Conservation (phyloP, 1,140 invertebrate species). For the Platyscapa corneri region DNA sequence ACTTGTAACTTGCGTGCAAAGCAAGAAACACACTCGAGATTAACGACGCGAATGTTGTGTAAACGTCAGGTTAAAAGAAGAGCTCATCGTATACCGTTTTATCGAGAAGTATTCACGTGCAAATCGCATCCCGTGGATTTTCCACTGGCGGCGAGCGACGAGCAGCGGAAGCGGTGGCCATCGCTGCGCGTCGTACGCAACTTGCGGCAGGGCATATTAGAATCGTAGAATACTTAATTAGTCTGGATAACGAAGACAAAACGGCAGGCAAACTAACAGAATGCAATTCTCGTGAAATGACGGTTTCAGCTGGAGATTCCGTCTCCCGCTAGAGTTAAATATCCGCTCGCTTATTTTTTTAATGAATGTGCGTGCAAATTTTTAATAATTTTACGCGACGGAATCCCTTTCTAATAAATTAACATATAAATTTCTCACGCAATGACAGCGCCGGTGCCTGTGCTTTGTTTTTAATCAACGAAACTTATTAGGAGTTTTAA, state of each 20-base stretch:
- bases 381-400: not conserved
- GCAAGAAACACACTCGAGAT: conserved; percentile 4
- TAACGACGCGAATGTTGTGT: conserved; percentile 19
- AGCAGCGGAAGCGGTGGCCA: not conserved
- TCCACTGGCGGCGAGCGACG: not conserved
- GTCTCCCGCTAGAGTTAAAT: conserved; percentile 51
- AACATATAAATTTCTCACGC: not conserved
- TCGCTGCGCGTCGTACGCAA: not conserved
- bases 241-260: conserved; percentile 58
- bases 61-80: conserved; percentile 16
- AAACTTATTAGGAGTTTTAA: not conserved
- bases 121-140: conserved; percentile 1
- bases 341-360: not conserved
- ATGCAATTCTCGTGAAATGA: conserved; percentile 66
- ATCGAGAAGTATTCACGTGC: not conserved
- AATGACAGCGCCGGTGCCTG: not conserved
- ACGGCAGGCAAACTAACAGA: conserved; percentile 60
- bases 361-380: not conserved
- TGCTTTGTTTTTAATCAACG: not conserved
- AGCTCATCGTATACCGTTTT: not conserved
- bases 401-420: not conserved
- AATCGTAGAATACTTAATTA: conserved; percentile 70
- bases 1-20: conserved; percentile 3
- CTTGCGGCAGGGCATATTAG: conserved; percentile 60
- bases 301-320: conserved; percentile 62